Percentiles rank a stretch among this genome's conserved stretches.
phyloP scores from a whole-genome alignment of 2,888 invertebrate genomes.

The Strigamia crassipes region DNA sequence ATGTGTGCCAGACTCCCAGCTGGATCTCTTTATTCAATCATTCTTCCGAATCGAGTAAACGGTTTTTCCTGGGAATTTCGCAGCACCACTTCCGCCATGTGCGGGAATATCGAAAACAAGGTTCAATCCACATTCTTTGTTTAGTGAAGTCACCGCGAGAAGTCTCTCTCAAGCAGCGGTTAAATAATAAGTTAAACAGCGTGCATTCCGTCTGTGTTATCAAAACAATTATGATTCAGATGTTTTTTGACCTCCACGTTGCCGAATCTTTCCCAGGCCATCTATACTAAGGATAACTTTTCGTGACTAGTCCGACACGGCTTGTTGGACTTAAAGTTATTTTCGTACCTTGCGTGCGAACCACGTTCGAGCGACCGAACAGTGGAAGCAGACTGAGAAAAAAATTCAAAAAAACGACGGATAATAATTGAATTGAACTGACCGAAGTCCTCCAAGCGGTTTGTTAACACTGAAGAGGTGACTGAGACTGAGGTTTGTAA shows the following conservation, averaged over 20 bases:
- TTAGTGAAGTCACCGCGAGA: background rate
- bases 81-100: background rate
- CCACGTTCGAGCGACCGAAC: background rate
- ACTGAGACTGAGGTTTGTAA: background rate
- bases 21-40: background rate
- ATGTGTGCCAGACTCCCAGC: background rate
- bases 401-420: no score
- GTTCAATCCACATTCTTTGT: background rate
- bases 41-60: background rate
- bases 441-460: background rate
- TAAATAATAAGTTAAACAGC: background rate
- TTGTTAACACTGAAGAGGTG: background rate
- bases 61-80: no score
- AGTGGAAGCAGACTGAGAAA: no score
- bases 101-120: background rate
- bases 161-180: background rate
- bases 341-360: background rate
- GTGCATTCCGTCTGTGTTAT: background rate
- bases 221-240: conserved; percentile 4
- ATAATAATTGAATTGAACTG: background rate
- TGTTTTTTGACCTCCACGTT: conserved; percentile 35
- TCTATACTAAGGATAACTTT: background rate
- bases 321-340: background rate
- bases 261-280: conserved; percentile 15
- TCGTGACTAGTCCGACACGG: conserved; percentile 15